Evolutionary conservation across 2,797 vertebrate genomes (phyloP), one percentile per base, ranked within the genome.

Genomic region (Antennarius maculatus): DNA sequence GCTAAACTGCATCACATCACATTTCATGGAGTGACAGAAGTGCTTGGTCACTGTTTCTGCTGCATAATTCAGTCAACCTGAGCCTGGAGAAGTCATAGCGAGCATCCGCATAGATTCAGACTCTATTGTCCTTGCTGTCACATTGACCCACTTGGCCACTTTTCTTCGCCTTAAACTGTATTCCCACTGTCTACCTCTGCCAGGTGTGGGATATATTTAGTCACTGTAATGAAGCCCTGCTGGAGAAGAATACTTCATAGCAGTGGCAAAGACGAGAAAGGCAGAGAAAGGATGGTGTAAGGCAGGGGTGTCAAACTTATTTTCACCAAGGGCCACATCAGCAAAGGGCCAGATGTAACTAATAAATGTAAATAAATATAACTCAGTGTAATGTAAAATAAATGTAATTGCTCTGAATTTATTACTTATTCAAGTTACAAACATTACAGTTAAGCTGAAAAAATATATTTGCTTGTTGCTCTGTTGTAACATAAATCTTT

Each of bases 111-210:
- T 8, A 34, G 31, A 34, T 34, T 34, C 31, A 2, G 31, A 9
- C 37, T 46, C 5, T 4, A 27, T n/a, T 27, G 61, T 60, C 65
- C 55, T 71, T 69, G 60, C 47, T 1, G 9, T 73, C 72, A 72
- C 37, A 62, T 60, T 89, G 87, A 88, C 85, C 87, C 76, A 83
- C 74, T 86, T 89, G 84, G 78, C 80, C 62, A 47, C 43, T 48
- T 64, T 46, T 59, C 50, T 15, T 47, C 45, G 47, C 58, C 51
- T 67, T 57, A 37, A 16, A 54, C 58, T 16, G n/a, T 58, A 52
- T 17, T 39, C 52, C 54, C 47, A 50, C 65, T 7, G 53, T 61
- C 61, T 54, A 57, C 43, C 49, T 60, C 53, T 64, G 54, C 49
- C 27, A 31, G 50, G 42, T 55, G 46, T 15, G n/a, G 18, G 47